A percentile compares a stretch with the other conserved stretches of the same genome.
Conservation (phyloP, 2,888 invertebrate species). For the Ennomos quercinarius region DNA sequence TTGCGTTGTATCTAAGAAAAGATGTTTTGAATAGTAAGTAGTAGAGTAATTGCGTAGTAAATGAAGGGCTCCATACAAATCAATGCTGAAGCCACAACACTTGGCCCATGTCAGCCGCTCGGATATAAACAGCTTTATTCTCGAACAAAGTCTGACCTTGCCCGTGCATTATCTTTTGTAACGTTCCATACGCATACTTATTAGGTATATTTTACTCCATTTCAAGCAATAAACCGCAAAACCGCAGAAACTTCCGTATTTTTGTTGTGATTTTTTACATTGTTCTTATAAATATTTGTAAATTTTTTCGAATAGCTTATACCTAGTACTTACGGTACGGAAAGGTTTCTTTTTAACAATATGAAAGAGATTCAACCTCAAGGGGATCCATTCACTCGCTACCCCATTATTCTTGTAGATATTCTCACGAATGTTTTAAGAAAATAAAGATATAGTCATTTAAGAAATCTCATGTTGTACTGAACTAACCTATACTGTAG, state of each 20-base stretch:
- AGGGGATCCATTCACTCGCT: conserved; percentile 34
- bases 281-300: conserved; percentile 41
- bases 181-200: conserved; percentile 45
- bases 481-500: too few relatives aligned
- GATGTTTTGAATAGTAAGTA: conserved; percentile 21
- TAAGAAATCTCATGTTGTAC: conserved; percentile 9
- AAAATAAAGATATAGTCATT: conserved; percentile 16
- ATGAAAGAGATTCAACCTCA: conserved; percentile 24
- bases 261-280: conserved; percentile 69
- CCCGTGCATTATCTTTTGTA: conserved; percentile 45
- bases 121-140: conserved; percentile 30
- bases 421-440: conserved; percentile 39
- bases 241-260: conserved; percentile 67
- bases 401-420: conserved; percentile 34
- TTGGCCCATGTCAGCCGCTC: conserved; percentile 17
- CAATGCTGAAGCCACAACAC: conserved; percentile 16
- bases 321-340: conserved; percentile 14
- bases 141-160: conserved; percentile 44
- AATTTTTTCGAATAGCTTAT: conserved; percentile 36
- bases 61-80: conserved; percentile 24
- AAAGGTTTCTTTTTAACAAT: conserved; percentile 26
- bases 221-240: conserved; percentile 63
- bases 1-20: conserved; percentile 19
- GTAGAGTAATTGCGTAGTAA: conserved; percentile 24
- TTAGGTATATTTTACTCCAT: conserved; percentile 47